Conservation (phyloP, 1,140 invertebrate species). For the Drosophila parvula region DNA sequence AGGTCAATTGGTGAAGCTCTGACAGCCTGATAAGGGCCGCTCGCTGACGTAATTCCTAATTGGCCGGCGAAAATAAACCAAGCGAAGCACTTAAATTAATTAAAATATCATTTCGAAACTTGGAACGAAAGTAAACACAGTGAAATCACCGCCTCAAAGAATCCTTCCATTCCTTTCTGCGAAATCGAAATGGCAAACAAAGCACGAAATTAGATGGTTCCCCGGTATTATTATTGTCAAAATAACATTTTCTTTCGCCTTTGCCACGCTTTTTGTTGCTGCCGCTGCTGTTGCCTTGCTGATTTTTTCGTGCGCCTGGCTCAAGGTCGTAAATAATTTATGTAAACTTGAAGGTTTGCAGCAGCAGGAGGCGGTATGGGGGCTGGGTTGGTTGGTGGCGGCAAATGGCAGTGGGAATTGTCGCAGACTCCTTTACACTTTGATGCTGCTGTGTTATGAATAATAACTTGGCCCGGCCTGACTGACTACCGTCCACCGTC, state of each 20-base stretch:
- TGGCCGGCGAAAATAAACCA: constrained; percentile 67
- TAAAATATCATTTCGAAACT: constrained; percentile 62
- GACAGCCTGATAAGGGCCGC: constrained; percentile 45
- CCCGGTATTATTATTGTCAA: constrained; percentile 74
- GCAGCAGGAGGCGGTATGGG: not conserved
- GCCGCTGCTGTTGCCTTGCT: constrained; percentile 25
- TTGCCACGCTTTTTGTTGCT: constrained; percentile 3
- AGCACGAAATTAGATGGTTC: constrained; percentile 63
- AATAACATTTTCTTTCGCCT: constrained; percentile 43
- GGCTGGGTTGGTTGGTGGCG: constrained; percentile 32
- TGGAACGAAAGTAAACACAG: constrained; percentile 49
- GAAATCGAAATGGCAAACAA: constrained; percentile 75
- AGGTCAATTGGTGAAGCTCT: constrained; percentile 29
- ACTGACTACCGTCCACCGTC: constrained; percentile 23
- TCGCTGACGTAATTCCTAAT: constrained; percentile 69
- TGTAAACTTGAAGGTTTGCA: constrained; percentile 65
- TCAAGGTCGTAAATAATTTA: constrained; percentile 77
- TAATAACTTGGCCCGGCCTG: constrained; percentile 72
- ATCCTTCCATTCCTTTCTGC: constrained; percentile 42
- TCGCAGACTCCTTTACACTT: constrained; percentile 80
- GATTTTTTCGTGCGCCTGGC: constrained; percentile 23
- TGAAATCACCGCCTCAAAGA: constrained; percentile 52
- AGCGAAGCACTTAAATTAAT: constrained; percentile 78
- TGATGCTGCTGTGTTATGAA: constrained; percentile 82
- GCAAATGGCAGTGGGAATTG: constrained; percentile 79